Evolutionary conservation across 1,140 invertebrate genomes (phyloP), one percentile per base, ranked within the genome.

Genomic region (Heliconius hewitsoni): DNA sequence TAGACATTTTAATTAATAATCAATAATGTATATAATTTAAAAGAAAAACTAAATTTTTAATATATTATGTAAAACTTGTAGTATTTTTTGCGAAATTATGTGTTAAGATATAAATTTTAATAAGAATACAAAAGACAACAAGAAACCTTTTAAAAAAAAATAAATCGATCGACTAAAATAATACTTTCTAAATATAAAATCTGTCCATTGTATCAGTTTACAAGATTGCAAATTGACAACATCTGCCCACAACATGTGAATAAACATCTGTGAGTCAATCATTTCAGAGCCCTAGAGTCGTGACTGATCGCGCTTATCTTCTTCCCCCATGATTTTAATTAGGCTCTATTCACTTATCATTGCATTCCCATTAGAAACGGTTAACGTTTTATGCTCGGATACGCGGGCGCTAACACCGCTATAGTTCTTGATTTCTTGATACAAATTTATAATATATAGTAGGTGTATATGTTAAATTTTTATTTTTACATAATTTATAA

Each of bases 311-410:
- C 73, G 76, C 85, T 86, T 88, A 87, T 89, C 84, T 86, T 89
- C 84, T 86, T 78, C 82, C 79, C 88, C 86, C 87, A 84, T 77
- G 81, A 66, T 77, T 87, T 89, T 90, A 91, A 90, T 90, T 90
- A 90, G 87, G 71, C 73, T 82, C 87, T 90, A 91, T 91, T 91
- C 88, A 91, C 84, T 89, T 89, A 88, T 90, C 89, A 82, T 84
- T 87, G 80, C 86, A 83, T 89, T 89, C 85, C 85, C 80, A 86
- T 90, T 88, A 82, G 83, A 80, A 87, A 89, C 87, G 84, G 84
- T 85, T 87, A 88, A 86, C 84, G 85, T 90, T 90, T 89, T 85
- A 90, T 85, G 88, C 76, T 86, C 74, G 81, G 76, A 11, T 87
- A 83, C 82, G 82, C 87, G 73, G 77, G 79, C 85, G 87, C 84